A percentile compares a stretch with the other conserved stretches of the same genome.
Conservation (phyloP, 2,113 vertebrate species). For the Numida meleagris region DNA sequence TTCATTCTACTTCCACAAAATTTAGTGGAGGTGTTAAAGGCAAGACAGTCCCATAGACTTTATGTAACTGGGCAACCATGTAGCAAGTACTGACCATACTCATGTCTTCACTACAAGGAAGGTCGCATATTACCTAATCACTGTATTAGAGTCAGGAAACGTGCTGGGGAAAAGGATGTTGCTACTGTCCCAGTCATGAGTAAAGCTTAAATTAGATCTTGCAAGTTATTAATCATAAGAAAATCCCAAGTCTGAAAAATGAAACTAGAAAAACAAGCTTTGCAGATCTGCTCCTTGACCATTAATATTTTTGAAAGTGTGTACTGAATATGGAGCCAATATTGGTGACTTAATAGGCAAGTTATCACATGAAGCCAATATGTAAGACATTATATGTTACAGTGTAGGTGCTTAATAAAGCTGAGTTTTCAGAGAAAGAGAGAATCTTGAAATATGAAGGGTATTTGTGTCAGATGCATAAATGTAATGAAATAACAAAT, state of each 20-base stretch:
- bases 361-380: not conserved
- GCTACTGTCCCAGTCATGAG: not conserved
- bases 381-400: not conserved
- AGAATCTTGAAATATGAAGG: not conserved
- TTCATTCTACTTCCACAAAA: not conserved
- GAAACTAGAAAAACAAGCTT: not conserved
- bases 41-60: not conserved
- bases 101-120: not conserved
- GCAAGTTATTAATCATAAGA: not conserved
- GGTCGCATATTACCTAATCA: not conserved
- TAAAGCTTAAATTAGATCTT: not conserved
- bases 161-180: not conserved
- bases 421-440: not conserved
- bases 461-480: not conserved
- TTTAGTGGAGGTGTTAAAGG: not conserved
- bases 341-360: not conserved
- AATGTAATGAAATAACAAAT: not conserved
- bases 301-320: not conserved
- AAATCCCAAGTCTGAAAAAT: not conserved
- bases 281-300: not conserved
- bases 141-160: not conserved
- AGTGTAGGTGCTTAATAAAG: not conserved
- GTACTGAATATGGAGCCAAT: not conserved
- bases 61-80: not conserved
- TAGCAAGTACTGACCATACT: not conserved